phyloP scores from a whole-genome alignment of 2,888 invertebrate genomes.

The Leptinotarsa rubiginosa region DNA sequence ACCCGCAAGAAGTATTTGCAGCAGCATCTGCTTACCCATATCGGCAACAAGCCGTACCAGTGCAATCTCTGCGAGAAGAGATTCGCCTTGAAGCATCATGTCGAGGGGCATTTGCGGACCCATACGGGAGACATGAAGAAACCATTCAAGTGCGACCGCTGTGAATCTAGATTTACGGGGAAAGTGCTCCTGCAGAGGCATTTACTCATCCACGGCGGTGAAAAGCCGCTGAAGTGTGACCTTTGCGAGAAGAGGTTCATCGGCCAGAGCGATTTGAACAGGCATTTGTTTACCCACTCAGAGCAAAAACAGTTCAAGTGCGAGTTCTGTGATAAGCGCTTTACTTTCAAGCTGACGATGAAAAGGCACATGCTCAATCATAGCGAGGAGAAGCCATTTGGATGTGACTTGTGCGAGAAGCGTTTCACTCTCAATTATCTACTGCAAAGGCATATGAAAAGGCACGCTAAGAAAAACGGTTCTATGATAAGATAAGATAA shows the following conservation, averaged over 20 bases:
- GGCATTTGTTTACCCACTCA: background rate
- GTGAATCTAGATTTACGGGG: background rate
- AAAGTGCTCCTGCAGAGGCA: background rate
- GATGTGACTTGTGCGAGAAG: background rate
- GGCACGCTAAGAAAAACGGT: no score
- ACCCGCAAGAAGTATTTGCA: background rate
- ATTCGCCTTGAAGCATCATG: background rate
- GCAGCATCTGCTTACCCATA: background rate
- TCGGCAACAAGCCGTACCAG: background rate
- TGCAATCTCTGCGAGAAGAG: no score
- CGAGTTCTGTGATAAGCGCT: background rate
- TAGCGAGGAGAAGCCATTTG: background rate
- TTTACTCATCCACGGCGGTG: background rate
- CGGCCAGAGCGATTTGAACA: background rate
- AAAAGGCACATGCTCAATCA: background rate
- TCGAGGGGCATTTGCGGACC: background rate
- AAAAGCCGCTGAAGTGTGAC: background rate
- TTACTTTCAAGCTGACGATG: background rate
- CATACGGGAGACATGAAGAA: background rate
- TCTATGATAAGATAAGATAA: no score
- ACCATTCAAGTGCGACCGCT: background rate
- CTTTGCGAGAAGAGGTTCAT: background rate
- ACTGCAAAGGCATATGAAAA: background rate
- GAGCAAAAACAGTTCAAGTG: background rate
- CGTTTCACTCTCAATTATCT: background rate